Base-by-base conservation (phyloP, 2,888 invertebrate species). In the Drosophila koepferae region DNA sequence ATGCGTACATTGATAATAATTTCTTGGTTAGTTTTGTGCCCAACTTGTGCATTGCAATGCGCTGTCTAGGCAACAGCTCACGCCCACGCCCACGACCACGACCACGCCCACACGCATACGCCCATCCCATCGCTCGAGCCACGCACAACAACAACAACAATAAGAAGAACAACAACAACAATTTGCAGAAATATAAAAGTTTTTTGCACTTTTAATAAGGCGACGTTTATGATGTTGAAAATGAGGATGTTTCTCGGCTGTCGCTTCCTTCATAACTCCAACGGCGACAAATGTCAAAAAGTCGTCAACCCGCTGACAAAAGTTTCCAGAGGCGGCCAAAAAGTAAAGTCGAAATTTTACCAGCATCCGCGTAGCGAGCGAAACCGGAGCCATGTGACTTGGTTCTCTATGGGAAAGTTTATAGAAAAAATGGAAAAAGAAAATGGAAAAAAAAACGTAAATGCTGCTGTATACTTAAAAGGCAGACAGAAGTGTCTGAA, bases 1-100 rank as follows among this genome's bases (percentile, higher is more conserved):
- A 85, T 85, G 89, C 84, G 84, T 84, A 86, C 89, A 89, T 89
- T 86, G 89, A 85, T 89, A 85, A 89, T 89, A 85, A 89, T 86
- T 86, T 85, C 82, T 80, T 77, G 74, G 87, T 89, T 83, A 89
- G 89, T 81, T 88, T 72, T 71, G 58, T 31, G 6, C 41, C 12
- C 41, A 40, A 67, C 62, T 67, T 60, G 49, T 43, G 58, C 40
- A 46, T 28, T 28, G 40, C 40, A 40, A 55, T 28, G 40, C 38
- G 69, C 38, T 43, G 59, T 48, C 48, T 38, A 10, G 63, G 28
- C 63, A 36, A 48, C 16, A 38, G 54, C 59, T 54, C 63, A 48
- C 63, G 12, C 20, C 6, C 36, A 36, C 34, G 38, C 4, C 38
- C 38, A 46, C 46, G 28, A 14, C 9, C 23, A 16, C 44, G 10